phyloP scores from a whole-genome alignment of 2,888 invertebrate species.

The Meteorus cinctellus region DNA sequence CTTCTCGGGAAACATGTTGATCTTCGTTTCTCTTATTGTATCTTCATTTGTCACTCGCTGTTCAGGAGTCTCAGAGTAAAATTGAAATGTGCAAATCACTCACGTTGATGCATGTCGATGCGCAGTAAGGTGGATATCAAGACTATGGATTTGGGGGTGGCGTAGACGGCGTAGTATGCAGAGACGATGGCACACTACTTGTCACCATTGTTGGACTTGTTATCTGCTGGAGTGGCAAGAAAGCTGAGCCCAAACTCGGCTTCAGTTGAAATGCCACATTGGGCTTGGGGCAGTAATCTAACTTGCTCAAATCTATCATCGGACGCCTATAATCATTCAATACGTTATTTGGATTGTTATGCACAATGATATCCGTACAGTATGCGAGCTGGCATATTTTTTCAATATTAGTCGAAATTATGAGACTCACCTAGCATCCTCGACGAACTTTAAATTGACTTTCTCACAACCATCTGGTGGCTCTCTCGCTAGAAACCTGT shows the following conservation, averaged over 20 bases:
- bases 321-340: conserved; percentile 68
- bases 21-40: background rate
- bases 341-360: background rate
- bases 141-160: conserved; percentile 73
- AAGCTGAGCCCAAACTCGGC: conserved; percentile 87
- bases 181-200: conserved; percentile 65
- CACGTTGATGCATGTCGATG: conserved; percentile 62
- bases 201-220: conserved; percentile 67
- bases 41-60: background rate
- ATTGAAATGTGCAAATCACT: conserved; percentile 58
- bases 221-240: conserved; percentile 80
- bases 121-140: conserved; percentile 61
- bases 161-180: conserved; percentile 70
- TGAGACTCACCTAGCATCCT: conserved; percentile 75
- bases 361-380: background rate
- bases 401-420: conserved; percentile 1
- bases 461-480: conserved; percentile 94
- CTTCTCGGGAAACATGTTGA: conserved; percentile 56
- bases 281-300: conserved; percentile 77
- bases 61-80: conserved; percentile 41
- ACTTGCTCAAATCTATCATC: conserved; percentile 74
- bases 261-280: conserved; percentile 84
- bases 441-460: conserved; percentile 82
- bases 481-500: conserved; percentile 88
- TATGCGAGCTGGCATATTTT: background rate